Evolutionary conservation across 2,888 invertebrate genomes (phyloP), one percentile per base, ranked within the genome.

Genomic region (Xylota segnis): DNA sequence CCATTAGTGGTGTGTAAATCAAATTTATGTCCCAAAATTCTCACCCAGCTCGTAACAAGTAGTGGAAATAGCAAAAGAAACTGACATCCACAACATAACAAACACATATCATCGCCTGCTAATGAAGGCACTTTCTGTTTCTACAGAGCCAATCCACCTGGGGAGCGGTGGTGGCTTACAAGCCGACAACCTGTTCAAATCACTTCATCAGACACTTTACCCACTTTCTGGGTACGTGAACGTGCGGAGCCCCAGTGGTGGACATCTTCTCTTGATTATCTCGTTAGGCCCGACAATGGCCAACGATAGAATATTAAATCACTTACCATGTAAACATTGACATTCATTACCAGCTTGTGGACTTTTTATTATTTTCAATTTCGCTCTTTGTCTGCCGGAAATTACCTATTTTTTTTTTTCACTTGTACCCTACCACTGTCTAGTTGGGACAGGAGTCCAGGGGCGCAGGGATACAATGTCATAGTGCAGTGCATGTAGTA

Each of bases 281-380:
- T 81, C 87, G 83, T 88, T 78, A 83, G 81, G 72, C 77, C 71
- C 83, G 72, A 71, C 83, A 83, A 88, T 86, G 81, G 72, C 79
- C 74, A 81, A 74, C 87, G 87, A 77, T 74, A 82, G 87, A 88
- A 87, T 87, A 87, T 87, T 87, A 82, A 88, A 84, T 82, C 87
- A 77, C 78, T 77, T 87, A 83, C 82, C 83, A 88, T 88, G 87
- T 87, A 87, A 88, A 88, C 87, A 88, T 88, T 88, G 87, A 87
- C 87, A 83, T 77, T 87, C 86, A 81, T 88, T 88, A 87, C 86
- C 87, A 75, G 82, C 82, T 72, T 72, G 81, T 76, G 71, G 81
- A 82, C 76, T 82, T 76, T 82, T 82, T 82, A 81, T 75, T 86
- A 76, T 86, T 81, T 75, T 76, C 86, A 71, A 81, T 81, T 79